Base-by-base conservation (phyloP, 2,888 invertebrate species). In the Euzophera pinguis region DNA sequence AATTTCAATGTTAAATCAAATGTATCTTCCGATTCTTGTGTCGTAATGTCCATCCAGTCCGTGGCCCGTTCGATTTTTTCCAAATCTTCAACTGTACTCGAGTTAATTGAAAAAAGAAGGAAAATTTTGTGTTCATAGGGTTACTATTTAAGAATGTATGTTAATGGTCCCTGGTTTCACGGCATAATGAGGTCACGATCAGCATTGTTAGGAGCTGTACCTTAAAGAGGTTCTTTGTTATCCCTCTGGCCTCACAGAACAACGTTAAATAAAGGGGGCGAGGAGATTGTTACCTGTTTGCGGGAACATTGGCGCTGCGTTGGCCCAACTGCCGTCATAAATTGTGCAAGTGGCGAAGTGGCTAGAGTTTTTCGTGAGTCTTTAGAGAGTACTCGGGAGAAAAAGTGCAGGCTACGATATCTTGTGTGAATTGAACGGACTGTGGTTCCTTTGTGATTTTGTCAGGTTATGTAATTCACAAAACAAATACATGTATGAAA, bases 301-400 rank as follows among this genome's bases (percentile, higher is more conserved):
- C 67, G 67, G 69, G 64, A 65, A 56, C 62, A 62, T 60, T 64
- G 69, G 59, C 66, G 73, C 73, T 74, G 59, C 66, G 73, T 73
- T 74, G 67, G 75, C 72, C 73, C 79, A 82, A 82, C 78, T 81
- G 75, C 76, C 70, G 64, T 70, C 73, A 81, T 84, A 82, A 83
- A 83, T 81, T 77, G 70, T 73, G 69, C 71, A 73, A 75, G 73
- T 76, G 75, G 78, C 69, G 74, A 75, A 75, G 67, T 69, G 68
- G 67, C 69, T 63, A 59, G 67, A 74, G 74, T 78, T 81, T 81
- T 81, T 80, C 75, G 67, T 67, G 59, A 66, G 75, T 75, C 76
- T 81, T 81, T 75, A 73, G 74, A 71, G 69, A 72, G 68, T 70
- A 71, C 81, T 80, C 76, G 74, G 73, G 76, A n/a, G 10, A 10